Base-by-base conservation (phyloP, 2,797 vertebrate genomes). In the Arrhamphus sclerolepis region DNA sequence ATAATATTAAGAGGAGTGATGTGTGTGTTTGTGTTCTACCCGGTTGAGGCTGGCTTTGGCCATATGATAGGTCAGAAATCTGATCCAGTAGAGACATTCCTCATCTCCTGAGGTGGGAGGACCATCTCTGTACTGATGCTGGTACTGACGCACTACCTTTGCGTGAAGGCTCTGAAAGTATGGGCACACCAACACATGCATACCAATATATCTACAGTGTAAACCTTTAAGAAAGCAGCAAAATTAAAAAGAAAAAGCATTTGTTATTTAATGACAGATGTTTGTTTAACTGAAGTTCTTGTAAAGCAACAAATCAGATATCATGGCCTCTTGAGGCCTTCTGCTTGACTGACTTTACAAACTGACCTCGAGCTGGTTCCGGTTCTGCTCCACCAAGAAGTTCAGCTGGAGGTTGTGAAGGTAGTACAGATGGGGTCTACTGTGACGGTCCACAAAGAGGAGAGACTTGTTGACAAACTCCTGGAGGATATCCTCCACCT, bases 361-460 rank as follows among this genome's bases (percentile, higher is more conserved):
- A 61, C 64, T 18, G 2, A 98, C 98, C 91, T 94, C 91, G 17
- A 99, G 86, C 56, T 95, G 92, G 40, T 68, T 84, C 50, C 89
- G 92, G 86, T 99, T 97, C 80, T 97, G 94, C 86, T 98, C 97
- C n/a, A 89, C 91, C 60, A 99, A 93, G 66, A 98, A 98, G 91
- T 99, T 97, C 66, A 98, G 91, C 72, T 99, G 98, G 22, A 99
- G 94, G 83, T 98, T 97, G 16, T 99, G 98, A 80, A 99, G 93
- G 87, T 96, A 98, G 87, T 99, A 99, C 61, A 90, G 90, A 81
- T 94, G 94, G 0, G 95, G 95, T 47, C 93, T 94, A 70, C 90
- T 92, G 77, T 98, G 92, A 42, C 87, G 94, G 89, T 99, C 96
- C 75, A 96, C 92, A 72, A 95, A 98, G 57, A 99, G 85, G 0